Conservation (phyloP, 2,113 vertebrate genomes). For the Meles meles region DNA sequence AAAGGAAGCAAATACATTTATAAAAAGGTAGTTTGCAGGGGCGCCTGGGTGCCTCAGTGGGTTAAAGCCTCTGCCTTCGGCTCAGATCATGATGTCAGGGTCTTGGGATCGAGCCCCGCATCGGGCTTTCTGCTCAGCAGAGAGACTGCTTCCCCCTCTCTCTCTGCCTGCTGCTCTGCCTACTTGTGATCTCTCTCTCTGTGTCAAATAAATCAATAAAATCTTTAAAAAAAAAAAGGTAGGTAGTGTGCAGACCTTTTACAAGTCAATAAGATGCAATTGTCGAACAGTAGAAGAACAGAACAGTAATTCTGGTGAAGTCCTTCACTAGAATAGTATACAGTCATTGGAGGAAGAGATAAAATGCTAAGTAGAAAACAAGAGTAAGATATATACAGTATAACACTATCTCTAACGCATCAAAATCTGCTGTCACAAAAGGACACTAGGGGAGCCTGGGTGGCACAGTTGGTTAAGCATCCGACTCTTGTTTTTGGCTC, state of each 20-base stretch:
- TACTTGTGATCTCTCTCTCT: no score
- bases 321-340: background rate
- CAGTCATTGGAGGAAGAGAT: background rate
- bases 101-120: no score
- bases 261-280: background rate
- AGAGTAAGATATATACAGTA: background rate
- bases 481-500: background rate
- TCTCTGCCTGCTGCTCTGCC: no score
- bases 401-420: background rate
- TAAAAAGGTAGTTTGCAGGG: background rate
- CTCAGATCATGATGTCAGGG: no score
- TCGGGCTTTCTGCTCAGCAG: no score
- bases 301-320: background rate
- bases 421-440: conserved; percentile 9
- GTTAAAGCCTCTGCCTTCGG: no score
- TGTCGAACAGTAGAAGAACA: background rate
- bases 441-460: background rate
- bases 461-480: background rate
- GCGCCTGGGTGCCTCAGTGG: no score
- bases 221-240: background rate
- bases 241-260: background rate
- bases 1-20: background rate
- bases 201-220: no score
- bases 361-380: background rate
- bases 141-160: no score